phyloP scores from a whole-genome alignment of 2,797 vertebrate genomes.

The Bradypus variegatus region DNA sequence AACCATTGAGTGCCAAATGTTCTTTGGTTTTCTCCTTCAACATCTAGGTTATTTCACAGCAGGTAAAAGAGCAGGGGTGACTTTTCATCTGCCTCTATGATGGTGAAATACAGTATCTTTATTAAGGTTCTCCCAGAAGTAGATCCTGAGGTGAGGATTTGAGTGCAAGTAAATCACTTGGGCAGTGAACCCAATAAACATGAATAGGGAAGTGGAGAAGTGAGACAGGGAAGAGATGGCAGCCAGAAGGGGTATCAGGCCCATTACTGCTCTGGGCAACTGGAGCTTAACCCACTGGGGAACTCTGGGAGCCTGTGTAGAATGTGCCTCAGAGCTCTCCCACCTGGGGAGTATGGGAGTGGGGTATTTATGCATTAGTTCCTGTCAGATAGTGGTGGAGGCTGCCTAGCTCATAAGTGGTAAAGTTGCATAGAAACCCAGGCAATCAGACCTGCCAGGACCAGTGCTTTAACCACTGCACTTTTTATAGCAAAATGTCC shows the following conservation, averaged over 20 bases:
- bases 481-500: background rate
- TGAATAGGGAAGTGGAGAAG: background rate
- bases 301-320: background rate
- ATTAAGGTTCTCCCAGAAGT: background rate
- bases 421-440: background rate
- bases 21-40: background rate
- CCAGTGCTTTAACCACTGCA: background rate
- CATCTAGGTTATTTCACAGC: background rate
- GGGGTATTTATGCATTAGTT: background rate
- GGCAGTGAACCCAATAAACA: background rate
- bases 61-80: background rate
- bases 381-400: background rate
- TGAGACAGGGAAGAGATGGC: background rate
- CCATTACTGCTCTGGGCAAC: background rate
- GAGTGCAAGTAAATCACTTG: background rate
- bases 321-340: background rate
- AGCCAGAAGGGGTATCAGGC: background rate
- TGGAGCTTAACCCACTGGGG: background rate
- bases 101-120: background rate
- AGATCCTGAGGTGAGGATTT: background rate
- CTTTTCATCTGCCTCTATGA: background rate
- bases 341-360: background rate
- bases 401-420: background rate
- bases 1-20: background rate
- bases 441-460: background rate